phyloP scores from a whole-genome alignment of 2,888 invertebrate species.

The Tanaodytes sp. region DNA sequence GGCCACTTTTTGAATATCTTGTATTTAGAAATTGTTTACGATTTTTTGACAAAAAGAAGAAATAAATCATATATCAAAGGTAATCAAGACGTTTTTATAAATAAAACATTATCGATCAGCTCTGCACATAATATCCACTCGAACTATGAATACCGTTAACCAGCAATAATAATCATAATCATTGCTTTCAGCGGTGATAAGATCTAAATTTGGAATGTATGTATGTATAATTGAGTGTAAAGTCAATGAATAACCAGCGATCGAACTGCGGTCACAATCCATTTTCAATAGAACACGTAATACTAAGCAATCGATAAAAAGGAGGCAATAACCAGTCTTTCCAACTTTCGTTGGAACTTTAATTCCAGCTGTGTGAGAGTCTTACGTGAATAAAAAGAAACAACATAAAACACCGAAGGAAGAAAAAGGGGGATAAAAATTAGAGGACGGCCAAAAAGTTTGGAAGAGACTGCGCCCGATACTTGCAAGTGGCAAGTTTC shows the following conservation, averaged over 20 bases:
- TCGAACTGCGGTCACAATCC: slow-evolving; percentile 39
- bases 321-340: slow-evolving; percentile 48
- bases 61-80: too few relatives aligned
- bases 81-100: too few relatives aligned
- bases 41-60: too few relatives aligned
- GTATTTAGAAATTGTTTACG: too few relatives aligned
- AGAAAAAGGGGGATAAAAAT: slow-evolving; percentile 57
- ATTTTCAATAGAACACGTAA: slow-evolving; percentile 47
- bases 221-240: slow-evolving; percentile 46
- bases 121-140: too few relatives aligned
- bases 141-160: too few relatives aligned
- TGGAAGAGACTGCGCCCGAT: slow-evolving; percentile 59
- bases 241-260: slow-evolving; percentile 40
- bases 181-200: too few relatives aligned
- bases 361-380: slow-evolving; percentile 48
- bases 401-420: slow-evolving; percentile 29
- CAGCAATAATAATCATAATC: too few relatives aligned
- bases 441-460: slow-evolving; percentile 60
- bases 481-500: slow-evolving; percentile 69
- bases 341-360: slow-evolving; percentile 45
- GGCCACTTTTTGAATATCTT: too few relatives aligned
- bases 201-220: too few relatives aligned
- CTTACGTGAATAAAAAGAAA: slow-evolving; percentile 46
- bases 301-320: slow-evolving; percentile 50
- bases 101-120: too few relatives aligned